Percentiles rank a stretch among this genome's conserved stretches.
phyloP scores from a whole-genome alignment of 2,888 invertebrate species.

The Eurois occulta region DNA sequence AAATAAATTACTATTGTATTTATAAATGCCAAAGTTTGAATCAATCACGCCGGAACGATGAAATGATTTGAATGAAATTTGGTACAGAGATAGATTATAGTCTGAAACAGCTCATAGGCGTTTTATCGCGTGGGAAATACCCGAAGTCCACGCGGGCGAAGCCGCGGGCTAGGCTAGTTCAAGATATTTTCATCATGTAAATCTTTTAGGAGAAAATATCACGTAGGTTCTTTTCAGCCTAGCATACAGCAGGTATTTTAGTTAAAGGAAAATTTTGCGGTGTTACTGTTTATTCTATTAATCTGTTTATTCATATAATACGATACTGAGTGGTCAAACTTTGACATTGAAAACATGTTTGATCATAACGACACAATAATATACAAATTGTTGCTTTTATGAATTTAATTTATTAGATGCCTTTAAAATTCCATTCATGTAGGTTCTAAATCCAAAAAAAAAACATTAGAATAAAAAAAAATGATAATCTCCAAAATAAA shows the following conservation, averaged over 20 bases:
- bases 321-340: neutral
- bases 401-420: neutral
- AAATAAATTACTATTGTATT: no score
- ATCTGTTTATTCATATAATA: neutral
- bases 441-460: neutral
- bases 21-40: no score
- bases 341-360: constrained; percentile 29
- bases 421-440: neutral
- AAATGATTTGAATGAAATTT: no score
- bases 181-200: neutral
- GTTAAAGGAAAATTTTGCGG: neutral
- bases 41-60: no score
- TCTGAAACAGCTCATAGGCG: no score
- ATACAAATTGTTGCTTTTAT: neutral
- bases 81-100: no score
- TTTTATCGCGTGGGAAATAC: no score
- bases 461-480: neutral
- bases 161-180: neutral
- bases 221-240: neutral
- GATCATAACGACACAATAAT: neutral
- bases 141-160: no score
- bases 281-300: no score
- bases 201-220: neutral
- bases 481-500: neutral
- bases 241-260: neutral